Base-by-base conservation (phyloP, 2,888 invertebrate species). In the Muschampia plurimacula region DNA sequence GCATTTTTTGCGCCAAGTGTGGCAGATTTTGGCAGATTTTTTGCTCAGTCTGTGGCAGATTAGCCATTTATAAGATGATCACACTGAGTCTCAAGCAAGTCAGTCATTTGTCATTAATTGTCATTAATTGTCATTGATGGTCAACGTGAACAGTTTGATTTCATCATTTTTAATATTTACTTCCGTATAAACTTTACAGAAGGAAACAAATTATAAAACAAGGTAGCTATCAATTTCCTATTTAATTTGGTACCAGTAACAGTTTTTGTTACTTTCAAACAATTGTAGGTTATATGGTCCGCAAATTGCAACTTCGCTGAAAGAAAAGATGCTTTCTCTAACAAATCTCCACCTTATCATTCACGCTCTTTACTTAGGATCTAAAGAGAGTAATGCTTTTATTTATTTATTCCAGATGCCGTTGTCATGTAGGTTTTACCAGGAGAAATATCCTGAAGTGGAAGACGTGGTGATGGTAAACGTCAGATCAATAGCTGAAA, bases 381-480 rank as follows among this genome's bases (percentile, higher is more conserved):
- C 22, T 22, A 22, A 22, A 22, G 22, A 9, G 1, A 2, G 12
- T 12, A 12, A 12, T 12, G 1, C 12, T 46, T 9, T 46, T n/a
- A 7, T 2, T 9, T 57, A 8, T 41, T 13, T n/a, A n/a, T 90
- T 90, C 69, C 87, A 96, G 95, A 98, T 98, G 97, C 98, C 98
- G 85, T 95, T 99, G 75, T 97, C 98, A 81, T 99, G 99, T 96
- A 96, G 99, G 86, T 99, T 98, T 96, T 99, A 99, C 89, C 97
- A 98, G 87, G 98, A 99, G 92, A 98, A 97, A 86, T 99, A 99
- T 93, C 99, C 99, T 1, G 99, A 99, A 89, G 97, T 99, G 74
- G 99, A 99, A 84, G 99, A 99, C 96, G 99, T 99, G 66, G 99
- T 99, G 64, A 99, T 99, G 99, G 99, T 99, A 39, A 99, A 99